Conservation (phyloP, 1,140 invertebrate genomes). For the Pristionchus pacificus region DNA sequence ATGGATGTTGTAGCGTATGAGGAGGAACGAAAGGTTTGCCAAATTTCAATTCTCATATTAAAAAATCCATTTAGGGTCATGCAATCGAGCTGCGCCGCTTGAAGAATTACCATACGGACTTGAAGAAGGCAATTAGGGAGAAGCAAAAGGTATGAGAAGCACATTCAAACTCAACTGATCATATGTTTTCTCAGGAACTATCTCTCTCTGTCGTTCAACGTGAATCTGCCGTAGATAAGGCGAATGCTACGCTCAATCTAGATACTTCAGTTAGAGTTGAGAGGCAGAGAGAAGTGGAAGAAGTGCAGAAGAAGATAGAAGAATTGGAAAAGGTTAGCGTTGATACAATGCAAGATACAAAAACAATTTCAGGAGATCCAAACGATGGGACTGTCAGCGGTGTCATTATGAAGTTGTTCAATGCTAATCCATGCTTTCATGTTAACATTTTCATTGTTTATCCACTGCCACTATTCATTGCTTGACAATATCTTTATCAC, state of each 20-base stretch:
- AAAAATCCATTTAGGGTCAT: no score
- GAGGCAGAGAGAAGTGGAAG: neutral
- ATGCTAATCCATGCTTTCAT: no score
- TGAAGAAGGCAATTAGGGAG: neutral
- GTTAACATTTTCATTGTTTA: no score
- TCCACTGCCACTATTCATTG: no score
- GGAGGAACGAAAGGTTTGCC: neutral
- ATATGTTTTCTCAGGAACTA: neutral
- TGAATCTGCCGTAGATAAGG: neutral
- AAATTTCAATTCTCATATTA: no score
- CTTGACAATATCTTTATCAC: no score
- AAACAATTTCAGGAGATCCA: no score
- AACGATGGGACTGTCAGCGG: no score
- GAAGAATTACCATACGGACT: neutral
- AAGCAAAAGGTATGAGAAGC: neutral
- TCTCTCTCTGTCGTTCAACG: neutral
- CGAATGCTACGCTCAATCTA: neutral
- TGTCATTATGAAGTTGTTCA: no score
- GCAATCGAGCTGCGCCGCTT: neutral
- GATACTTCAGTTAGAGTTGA: neutral
- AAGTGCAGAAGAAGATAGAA: neutral
- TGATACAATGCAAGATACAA: no score
- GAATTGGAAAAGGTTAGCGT: neutral
- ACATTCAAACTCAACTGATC: neutral
- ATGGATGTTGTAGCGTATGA: neutral